Evolutionary conservation across 2,113 vertebrate genomes (phyloP), one percentile per base, ranked within the genome.

Genomic region (Lophochroa leadbeateri): DNA sequence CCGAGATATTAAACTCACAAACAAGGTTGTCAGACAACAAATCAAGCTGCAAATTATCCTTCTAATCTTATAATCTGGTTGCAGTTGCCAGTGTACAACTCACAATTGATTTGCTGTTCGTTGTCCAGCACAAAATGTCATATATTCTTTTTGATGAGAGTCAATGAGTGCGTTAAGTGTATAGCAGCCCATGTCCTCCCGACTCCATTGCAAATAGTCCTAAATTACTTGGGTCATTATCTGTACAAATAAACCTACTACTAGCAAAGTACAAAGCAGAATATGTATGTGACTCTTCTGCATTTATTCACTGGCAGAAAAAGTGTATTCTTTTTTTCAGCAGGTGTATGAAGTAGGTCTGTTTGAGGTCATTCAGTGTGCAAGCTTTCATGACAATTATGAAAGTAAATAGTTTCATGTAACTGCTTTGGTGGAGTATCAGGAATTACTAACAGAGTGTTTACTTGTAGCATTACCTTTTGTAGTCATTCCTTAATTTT

Each of bases 21-120:
- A 93, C 82, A 95, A 96, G 91, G 55, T 67, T 95, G 89, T 97
- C 97, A 94, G 84, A 88, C 87, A 90, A 93, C 82, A 86, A 94
- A 96, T 92, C 91, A 95, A 90, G 82, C 61, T 82, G 68, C 72
- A 95, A 96, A 96, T 95, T 95, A 95, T 43, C 37, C 68, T 95
- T 90, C 78, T 95, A 91, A 91, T 96, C 57, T 88, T 53, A 55
- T 94, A 90, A 95, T 92, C 88, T 85, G 29, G 57, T 94, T 94
- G 57, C 65, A 86, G 47, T 49, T 94, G 82, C 90, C 87, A 82
- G 29, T 92, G 46, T 93, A 67, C 64, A 85, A 94, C 37, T 85
- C 49, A 70, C 41, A 93, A 90, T 88, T 91, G 95, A 88, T 94
- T 84, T 90, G 43, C 52, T 86, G 20, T 88, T 96, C 86, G 33